These are phyloP conservation scores for Arenaria interpres DNA, from an alignment of 2,113 vertebrate genomes.

Conservation along the genomic window DNA sequence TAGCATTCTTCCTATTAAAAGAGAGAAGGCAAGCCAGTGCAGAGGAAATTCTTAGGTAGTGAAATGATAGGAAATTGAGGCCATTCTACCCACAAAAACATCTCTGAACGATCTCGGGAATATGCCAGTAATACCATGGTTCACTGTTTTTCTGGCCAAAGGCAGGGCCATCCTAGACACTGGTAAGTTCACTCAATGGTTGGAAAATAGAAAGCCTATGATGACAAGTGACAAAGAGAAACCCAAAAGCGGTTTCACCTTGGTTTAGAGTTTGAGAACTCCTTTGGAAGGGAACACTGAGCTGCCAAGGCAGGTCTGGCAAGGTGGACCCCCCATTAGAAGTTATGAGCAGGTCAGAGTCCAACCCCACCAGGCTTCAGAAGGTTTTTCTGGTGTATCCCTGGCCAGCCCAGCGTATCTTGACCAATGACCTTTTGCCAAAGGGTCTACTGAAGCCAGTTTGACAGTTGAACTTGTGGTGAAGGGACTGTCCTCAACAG, in stretches of 20 bases:
- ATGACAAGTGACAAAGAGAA: not conserved
- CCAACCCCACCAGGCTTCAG: not conserved
- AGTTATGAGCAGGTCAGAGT: not conserved
- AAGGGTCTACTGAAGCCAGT: too few species aligned
- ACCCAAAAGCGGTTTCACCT: not conserved
- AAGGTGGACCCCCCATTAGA: not conserved
- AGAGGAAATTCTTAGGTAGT: conserved; percentile 60
- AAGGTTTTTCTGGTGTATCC: not conserved
- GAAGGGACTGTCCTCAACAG: not conserved
- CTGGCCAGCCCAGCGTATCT: not conserved
- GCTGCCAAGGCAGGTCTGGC: not conserved
- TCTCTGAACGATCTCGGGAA: not conserved
- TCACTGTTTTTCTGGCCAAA: not conserved
- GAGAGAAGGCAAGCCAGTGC: not conserved
- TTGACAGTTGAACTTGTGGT: rapidly evolving
- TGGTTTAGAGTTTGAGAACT: not conserved
- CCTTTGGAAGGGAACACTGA: not conserved
- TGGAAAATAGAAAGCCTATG: not conserved
- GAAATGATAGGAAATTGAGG: conserved; percentile 28
- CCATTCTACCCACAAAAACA: conserved; percentile 32
- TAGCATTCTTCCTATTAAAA: conserved; percentile 1
- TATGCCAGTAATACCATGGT: not conserved
- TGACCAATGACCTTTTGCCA: not conserved
- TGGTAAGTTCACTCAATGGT: rapidly evolving
- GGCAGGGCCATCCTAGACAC: not conserved